Base-by-base conservation (phyloP, 1,140 invertebrate genomes). In the Potamilus streckersoni region DNA sequence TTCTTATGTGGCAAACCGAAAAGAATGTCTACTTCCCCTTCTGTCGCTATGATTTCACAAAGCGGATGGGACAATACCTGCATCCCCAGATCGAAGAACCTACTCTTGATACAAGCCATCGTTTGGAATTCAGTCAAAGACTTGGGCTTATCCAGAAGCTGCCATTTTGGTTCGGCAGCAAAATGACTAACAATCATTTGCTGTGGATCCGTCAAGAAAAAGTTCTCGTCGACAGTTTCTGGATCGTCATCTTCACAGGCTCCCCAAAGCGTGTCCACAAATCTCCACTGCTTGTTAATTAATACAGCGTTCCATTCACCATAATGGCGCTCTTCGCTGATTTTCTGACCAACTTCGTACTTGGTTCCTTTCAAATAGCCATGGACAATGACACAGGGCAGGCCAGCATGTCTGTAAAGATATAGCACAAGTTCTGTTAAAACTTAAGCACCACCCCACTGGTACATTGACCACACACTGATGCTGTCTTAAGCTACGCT, bases 161-260 rank as follows among this genome's bases (percentile, higher is more conserved):
- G 83, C 83, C 83, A 85, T 31, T 73, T 69, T 20, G 68, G 55
- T 66, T 87, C 82, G 73, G 88, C 89, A 1, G 91, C 91, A 75
- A 89, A 91, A 84, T 92, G 91, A 0, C 91, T 90, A 81, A 86
- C 90, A 62, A 91, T 90, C 66, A 92, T 76, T 31, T 90, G 84
- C 27, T 91, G 85, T 3, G 91, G 91, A 80, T 92, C 91, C 11
- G 91, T 91, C 16, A 92, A 83, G 84, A 92, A 92, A 79, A 86
- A 88, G 69, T 85, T 83, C 66, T 88, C 87, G 56, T 88, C 87
- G 67, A 82, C 85, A 27, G 83, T 78, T 2, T 67, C 72, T 8
- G 59, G 71, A 38, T 78, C 76, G 56, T 58, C 76, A 27, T 79
- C 76, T 17, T 79, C 79, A 69, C 83, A 82, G 23, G 80, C 78